These are phyloP conservation scores for Adelphocoris suturalis DNA, from an alignment of 2,888 invertebrate species.

Conservation along the genomic window DNA sequence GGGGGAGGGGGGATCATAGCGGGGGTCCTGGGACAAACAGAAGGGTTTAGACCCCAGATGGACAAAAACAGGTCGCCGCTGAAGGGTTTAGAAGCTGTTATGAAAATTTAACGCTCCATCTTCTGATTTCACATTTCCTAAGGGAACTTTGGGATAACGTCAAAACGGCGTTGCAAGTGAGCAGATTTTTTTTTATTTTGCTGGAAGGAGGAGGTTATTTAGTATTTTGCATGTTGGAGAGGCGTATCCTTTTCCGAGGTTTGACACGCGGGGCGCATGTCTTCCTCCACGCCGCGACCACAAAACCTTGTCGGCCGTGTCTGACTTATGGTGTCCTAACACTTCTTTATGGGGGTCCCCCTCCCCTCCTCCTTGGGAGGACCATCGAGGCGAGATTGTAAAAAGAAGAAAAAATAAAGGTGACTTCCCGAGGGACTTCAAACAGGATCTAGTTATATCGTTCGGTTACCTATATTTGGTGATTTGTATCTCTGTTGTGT, in stretches of 20 bases:
- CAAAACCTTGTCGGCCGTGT: slow-evolving; percentile 20
- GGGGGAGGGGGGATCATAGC: not conserved
- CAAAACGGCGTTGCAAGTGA: slow-evolving; percentile 49
- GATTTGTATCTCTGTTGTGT: not conserved
- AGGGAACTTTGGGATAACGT: slow-evolving; percentile 24
- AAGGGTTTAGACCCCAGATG: slow-evolving; percentile 26
- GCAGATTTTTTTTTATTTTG: not conserved
- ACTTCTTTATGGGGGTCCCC: slow-evolving; percentile 49
- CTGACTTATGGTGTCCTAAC: slow-evolving; percentile 57
- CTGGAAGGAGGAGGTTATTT: slow-evolving; percentile 25
- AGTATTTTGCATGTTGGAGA: slow-evolving; percentile 57
- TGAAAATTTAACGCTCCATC: slow-evolving; percentile 45
- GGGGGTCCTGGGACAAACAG: slow-evolving; percentile 47
- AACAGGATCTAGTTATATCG: slow-evolving; percentile 53
- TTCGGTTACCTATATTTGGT: not conserved
- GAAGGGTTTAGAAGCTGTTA: slow-evolving; percentile 57
- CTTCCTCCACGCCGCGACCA: slow-evolving; percentile 31
- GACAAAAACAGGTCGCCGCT: slow-evolving; percentile 42
- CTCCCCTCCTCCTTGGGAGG: not conserved
- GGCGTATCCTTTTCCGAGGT: slow-evolving; percentile 30
- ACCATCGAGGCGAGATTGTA: slow-evolving; percentile 40
- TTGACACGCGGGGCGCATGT: slow-evolving; percentile 35
- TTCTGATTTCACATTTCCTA: slow-evolving; percentile 27
- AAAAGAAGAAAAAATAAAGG: slow-evolving; percentile 33
- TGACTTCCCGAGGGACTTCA: not conserved